Conservation (phyloP, 1,140 invertebrate species). For the Ericerus pela region DNA sequence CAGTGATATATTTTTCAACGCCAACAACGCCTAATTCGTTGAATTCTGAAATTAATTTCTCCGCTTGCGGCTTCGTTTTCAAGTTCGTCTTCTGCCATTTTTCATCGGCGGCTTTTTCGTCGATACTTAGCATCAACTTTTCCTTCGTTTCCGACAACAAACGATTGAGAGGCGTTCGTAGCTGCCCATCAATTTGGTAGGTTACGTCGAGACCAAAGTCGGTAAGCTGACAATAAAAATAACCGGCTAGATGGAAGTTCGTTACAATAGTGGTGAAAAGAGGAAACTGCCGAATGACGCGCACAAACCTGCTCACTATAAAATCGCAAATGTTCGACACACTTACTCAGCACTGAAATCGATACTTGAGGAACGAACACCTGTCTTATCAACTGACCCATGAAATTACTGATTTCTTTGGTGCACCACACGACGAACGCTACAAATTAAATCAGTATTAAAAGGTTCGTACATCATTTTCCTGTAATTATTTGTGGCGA, state of each 20-base stretch:
- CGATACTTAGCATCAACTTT: constrained; percentile 58
- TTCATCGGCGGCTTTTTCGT: constrained; percentile 50
- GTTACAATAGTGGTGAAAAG: neutral
- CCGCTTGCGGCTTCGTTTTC: constrained; percentile 37
- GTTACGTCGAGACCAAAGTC: constrained; percentile 62
- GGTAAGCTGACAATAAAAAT: constrained; percentile 37
- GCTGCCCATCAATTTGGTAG: constrained; percentile 65
- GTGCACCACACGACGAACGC: constrained; percentile 84
- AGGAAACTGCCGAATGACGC: neutral
- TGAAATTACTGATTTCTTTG: constrained; percentile 68
- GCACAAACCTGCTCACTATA: constrained; percentile 51
- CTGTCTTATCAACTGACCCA: constrained; percentile 67
- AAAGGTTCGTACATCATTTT: neutral
- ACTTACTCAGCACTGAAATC: constrained; percentile 68
- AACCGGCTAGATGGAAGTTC: too few species aligned
- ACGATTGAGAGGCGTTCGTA: constrained; percentile 47
- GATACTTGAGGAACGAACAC: constrained; percentile 82
- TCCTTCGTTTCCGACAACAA: constrained; percentile 49
- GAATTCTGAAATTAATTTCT: constrained; percentile 42
- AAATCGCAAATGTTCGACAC: constrained; percentile 58
- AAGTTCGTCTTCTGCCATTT: constrained; percentile 54
- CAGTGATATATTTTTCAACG: constrained; percentile 38
- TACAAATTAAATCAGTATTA: constrained; percentile 30
- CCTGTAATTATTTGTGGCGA: neutral
- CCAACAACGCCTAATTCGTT: constrained; percentile 36